Evolutionary conservation across 2,888 invertebrate species (phyloP).

Genomic region (Polydrusus tereticollis): DNA sequence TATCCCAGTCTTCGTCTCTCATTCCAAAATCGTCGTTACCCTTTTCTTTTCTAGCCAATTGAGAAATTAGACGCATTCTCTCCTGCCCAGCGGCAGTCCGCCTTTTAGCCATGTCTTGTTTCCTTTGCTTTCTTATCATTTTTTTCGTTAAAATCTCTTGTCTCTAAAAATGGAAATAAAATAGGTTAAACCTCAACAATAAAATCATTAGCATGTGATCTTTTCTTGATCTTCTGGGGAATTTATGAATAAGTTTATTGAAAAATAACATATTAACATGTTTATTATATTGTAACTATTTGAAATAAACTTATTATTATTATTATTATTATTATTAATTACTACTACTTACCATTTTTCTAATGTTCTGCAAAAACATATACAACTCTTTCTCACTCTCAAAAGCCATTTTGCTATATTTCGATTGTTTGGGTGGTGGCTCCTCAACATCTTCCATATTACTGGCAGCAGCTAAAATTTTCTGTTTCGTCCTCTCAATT

Average conservation of each 20-base stretch:
- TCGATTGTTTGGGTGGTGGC: constrained; percentile 65
- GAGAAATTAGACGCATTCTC: constrained; percentile 94
- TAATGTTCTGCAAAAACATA: constrained; percentile 71
- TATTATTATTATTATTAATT: not conserved
- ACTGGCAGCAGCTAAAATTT: constrained; percentile 78
- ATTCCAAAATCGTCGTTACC: constrained; percentile 93
- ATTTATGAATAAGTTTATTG: no score
- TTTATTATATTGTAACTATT: no score
- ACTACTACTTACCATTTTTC: constrained; percentile 72
- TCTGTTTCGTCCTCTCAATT: constrained; percentile 83
- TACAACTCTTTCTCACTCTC: constrained; percentile 65
- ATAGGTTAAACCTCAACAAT: no score
- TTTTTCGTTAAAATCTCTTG: constrained; percentile 82
- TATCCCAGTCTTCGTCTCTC: constrained; percentile 96
- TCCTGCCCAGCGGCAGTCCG: constrained; percentile 94
- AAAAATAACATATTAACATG: no score
- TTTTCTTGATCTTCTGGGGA: no score
- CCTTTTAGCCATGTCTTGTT: constrained; percentile 89
- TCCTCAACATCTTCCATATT: constrained; percentile 68
- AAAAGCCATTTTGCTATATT: constrained; percentile 66
- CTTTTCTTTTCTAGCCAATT: constrained; percentile 84
- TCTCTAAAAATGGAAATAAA: no score
- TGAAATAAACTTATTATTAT: no score
- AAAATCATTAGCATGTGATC: no score
- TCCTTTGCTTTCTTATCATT: constrained; percentile 81